Conservation (phyloP, 1,140 invertebrate genomes). For the Branchinecta lynchi region DNA sequence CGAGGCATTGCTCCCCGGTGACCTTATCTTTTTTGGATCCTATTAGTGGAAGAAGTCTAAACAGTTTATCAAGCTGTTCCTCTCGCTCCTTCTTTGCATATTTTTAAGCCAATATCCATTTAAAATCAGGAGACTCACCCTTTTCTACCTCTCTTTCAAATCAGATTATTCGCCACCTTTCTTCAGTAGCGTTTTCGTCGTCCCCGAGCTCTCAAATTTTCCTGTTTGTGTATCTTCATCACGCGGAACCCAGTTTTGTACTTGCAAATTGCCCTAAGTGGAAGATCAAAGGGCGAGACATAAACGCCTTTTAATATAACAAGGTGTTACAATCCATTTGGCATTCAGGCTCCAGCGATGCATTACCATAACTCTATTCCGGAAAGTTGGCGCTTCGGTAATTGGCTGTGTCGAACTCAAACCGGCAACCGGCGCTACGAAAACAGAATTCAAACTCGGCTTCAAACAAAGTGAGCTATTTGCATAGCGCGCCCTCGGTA, state of each 20-base stretch:
- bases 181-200: too few species aligned
- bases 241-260: slow-evolving; percentile 8
- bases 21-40: too few species aligned
- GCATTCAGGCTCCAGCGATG: neutral
- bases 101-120: too few species aligned
- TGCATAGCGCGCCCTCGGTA: neutral
- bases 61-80: too few species aligned
- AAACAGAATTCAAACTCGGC: slow-evolving; percentile 7
- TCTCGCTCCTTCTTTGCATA: too few species aligned
- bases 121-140: too few species aligned
- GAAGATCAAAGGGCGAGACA: neutral
- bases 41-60: too few species aligned
- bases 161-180: too few species aligned
- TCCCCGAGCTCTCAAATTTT: neutral
- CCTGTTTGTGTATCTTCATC: slow-evolving; percentile 11
- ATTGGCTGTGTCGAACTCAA: slow-evolving; percentile 3
- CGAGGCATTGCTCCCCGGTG: too few species aligned
- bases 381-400: neutral
- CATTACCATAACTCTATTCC: slow-evolving; percentile 1
- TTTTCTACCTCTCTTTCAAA: too few species aligned
- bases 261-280: slow-evolving; percentile 1
- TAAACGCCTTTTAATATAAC: slow-evolving; percentile 10
- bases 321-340: slow-evolving; percentile 11
- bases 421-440: neutral
- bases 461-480: neutral